These are phyloP conservation scores for Euplexia lucipara DNA, from an alignment of 2,888 invertebrate genomes.

Conservation along the genomic window DNA sequence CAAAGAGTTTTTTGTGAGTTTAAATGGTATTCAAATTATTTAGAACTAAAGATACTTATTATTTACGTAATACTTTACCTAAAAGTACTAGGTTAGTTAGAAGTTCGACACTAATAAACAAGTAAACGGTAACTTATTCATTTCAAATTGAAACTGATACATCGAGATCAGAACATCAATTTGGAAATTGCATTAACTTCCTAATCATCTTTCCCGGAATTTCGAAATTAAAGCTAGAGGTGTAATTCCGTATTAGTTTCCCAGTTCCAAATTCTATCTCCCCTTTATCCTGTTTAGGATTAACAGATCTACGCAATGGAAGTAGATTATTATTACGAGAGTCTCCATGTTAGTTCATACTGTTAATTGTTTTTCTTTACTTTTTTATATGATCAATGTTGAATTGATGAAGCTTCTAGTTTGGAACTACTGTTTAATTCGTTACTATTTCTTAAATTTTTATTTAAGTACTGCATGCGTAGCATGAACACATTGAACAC, in stretches of 20 bases:
- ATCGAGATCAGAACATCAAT: slow-evolving; percentile 30
- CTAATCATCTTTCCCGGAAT: slow-evolving; percentile 18
- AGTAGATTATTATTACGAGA: slow-evolving; percentile 1
- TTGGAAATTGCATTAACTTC: slow-evolving; percentile 38
- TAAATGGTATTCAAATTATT: neutral
- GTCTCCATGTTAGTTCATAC: too few relatives aligned
- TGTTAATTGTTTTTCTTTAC: neutral
- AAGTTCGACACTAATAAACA: neutral
- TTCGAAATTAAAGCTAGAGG: slow-evolving; percentile 10
- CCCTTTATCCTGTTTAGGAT: slow-evolving; percentile 7
- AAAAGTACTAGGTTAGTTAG: neutral
- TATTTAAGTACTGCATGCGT: too few relatives aligned
- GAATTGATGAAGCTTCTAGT: neutral
- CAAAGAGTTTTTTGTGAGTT: neutral
- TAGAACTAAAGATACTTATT: neutral
- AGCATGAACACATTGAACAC: too few relatives aligned
- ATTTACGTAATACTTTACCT: neutral
- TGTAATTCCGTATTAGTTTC: slow-evolving; percentile 39
- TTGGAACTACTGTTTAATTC: neutral
- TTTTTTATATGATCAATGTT: neutral
- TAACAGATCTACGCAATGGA: neutral
- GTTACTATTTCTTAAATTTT: too few relatives aligned
- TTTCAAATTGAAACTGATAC: slow-evolving; percentile 23
- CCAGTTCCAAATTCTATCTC: slow-evolving; percentile 26
- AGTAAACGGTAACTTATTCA: slow-evolving; percentile 4